Percentiles rank a stretch among this genome's conserved stretches.
phyloP scores from a whole-genome alignment of 35 echinoderm and acorn worm genomes.

The Apostichopus californicus region DNA sequence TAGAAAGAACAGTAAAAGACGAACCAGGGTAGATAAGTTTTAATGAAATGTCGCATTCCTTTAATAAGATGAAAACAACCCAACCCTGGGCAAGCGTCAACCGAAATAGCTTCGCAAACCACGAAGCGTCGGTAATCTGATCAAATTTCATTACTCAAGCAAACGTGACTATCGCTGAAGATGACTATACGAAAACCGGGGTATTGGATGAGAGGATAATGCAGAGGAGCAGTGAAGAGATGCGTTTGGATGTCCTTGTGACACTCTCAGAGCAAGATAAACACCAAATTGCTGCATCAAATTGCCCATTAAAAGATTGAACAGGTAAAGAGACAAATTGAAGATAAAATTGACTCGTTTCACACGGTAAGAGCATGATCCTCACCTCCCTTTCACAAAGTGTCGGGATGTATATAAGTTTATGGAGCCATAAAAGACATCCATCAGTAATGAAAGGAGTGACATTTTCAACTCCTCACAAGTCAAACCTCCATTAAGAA shows the following conservation, averaged over 20 bases:
- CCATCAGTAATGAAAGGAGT: too few relatives aligned
- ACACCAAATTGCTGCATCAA: not conserved
- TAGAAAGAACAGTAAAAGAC: not conserved
- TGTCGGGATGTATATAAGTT: too few relatives aligned
- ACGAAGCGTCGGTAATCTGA: slow-evolving; percentile 15
- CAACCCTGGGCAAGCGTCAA: slow-evolving; percentile 14
- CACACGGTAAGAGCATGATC: not conserved
- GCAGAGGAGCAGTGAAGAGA: not conserved
- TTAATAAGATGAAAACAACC: not conserved
- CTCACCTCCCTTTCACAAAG: too few relatives aligned
- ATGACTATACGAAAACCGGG: not conserved
- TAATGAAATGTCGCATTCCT: not conserved
- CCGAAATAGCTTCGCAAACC: slow-evolving; percentile 24
- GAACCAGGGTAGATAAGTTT: not conserved
- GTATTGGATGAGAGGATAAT: not conserved
- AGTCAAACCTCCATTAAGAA: too few relatives aligned
- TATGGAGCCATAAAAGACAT: too few relatives aligned
- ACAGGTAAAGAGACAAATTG: not conserved
- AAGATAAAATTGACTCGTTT: not conserved
- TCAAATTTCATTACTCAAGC: slow-evolving; percentile 46
- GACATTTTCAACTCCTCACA: too few relatives aligned
- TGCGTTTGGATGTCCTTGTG: slow-evolving; percentile 3
- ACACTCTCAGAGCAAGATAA: slow-evolving; percentile 19
- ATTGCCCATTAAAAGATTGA: not conserved
- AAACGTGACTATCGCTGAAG: slow-evolving; percentile 22